A percentile compares a stretch with the other conserved stretches of the same genome.
Evolutionary conservation across 92 coral and sea anemone species (phyloP).

Genomic region (Actinernus sp.): DNA sequence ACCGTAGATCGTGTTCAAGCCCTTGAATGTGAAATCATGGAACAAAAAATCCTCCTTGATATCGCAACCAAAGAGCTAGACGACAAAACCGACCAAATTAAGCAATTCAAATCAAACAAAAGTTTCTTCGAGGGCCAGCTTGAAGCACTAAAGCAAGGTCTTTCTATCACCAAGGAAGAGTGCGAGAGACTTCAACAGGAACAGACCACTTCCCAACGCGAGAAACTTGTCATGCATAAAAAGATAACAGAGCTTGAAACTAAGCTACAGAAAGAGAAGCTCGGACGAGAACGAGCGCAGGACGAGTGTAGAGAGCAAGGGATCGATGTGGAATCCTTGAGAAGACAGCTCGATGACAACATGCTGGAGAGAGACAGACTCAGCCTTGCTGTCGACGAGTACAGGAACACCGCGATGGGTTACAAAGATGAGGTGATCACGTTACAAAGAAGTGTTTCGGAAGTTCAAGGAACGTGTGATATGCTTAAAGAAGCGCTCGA

Average conservation of each 20-base stretch:
- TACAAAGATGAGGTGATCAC: conserved; percentile 62
- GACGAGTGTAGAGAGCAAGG: conserved; percentile 59
- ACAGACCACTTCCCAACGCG: conserved; percentile 69
- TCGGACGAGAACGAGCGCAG: conserved; percentile 44
- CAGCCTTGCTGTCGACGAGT: conserved; percentile 52
- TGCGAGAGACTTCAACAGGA: conserved; percentile 67
- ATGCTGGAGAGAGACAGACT: conserved; percentile 50
- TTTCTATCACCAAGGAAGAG: conserved; percentile 64
- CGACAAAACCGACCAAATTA: conserved; percentile 74
- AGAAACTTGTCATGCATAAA: conserved; percentile 69
- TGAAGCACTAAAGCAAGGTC: conserved; percentile 73
- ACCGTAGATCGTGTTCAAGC: conserved; percentile 12
- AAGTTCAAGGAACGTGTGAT: conserved; percentile 67
- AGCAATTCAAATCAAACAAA: conserved; percentile 75
- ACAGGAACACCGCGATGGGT: conserved; percentile 60
- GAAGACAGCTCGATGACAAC: conserved; percentile 61
- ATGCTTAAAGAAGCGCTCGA: conserved; percentile 55
- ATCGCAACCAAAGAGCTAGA: conserved; percentile 63
- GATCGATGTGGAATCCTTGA: conserved; percentile 60
- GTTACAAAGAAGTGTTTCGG: conserved; percentile 56
- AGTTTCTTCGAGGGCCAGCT: conserved; percentile 74
- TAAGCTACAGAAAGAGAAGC: conserved; percentile 60
- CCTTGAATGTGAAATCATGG: conserved; percentile 57
- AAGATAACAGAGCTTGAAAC: conserved; percentile 71
- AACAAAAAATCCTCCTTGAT: conserved; percentile 73